Evolutionary conservation across 2,797 vertebrate species (phyloP).

Genomic region (Enteromius trimaculatus): DNA sequence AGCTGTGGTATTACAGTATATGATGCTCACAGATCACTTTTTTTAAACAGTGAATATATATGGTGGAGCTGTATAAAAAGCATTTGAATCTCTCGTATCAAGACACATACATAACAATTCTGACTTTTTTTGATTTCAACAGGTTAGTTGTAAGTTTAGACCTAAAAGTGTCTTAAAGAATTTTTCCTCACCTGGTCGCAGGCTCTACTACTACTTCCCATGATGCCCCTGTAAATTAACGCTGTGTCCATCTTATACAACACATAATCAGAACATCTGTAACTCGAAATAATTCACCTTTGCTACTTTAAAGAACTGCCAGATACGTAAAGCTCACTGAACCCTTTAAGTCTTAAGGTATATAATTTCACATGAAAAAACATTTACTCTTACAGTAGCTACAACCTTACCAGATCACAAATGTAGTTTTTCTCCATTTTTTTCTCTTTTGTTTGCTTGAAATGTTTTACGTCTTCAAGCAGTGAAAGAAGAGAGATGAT

Average conservation of each 20-base stretch:
- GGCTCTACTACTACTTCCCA: background rate
- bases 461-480: constrained; percentile 20
- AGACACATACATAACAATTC: constrained; percentile 22
- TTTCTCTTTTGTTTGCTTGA: background rate
- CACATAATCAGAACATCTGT: constrained; percentile 22
- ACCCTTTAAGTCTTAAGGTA: background rate
- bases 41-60: background rate
- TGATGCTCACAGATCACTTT: background rate
- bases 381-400: background rate
- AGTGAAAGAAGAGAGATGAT: background rate
- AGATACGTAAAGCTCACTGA: constrained; percentile 15
- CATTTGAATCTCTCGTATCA: constrained; percentile 6
- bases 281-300: constrained; percentile 14
- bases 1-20: background rate
- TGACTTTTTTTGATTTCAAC: constrained; percentile 2
- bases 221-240: constrained; percentile 41
- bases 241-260: constrained; percentile 32
- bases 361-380: constrained; percentile 16
- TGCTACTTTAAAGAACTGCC: background rate
- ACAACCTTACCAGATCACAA: constrained; percentile 11
- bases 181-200: background rate
- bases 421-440: background rate
- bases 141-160: constrained; percentile 6
- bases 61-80: constrained; percentile 16
- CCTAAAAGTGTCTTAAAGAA: background rate